A percentile compares a stretch with the other conserved stretches of the same genome.
Conservation (phyloP, 1,140 invertebrate species). For the Caenorhabditis inopinata region DNA sequence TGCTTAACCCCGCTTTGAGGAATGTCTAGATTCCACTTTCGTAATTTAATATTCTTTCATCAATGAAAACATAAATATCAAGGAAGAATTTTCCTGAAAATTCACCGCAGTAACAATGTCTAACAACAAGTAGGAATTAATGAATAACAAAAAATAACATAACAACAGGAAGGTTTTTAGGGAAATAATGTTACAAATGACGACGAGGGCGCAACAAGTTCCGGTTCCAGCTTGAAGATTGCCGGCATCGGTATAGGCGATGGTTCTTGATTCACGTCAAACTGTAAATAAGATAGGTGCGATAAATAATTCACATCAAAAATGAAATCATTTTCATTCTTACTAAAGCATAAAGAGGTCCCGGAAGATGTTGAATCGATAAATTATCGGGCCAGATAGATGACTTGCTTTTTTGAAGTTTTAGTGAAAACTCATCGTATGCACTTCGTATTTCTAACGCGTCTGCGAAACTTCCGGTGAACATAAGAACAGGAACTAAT, state of each 20-base stretch:
- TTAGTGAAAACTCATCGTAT: not conserved
- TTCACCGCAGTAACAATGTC: too few species aligned
- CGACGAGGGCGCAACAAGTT: not conserved
- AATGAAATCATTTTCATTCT: not conserved
- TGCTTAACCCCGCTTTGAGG: too few species aligned
- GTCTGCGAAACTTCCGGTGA: not conserved
- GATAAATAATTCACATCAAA: too few species aligned
- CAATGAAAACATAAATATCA: too few species aligned
- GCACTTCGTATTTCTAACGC: not conserved
- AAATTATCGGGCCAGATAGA: not conserved
- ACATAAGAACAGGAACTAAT: not conserved
- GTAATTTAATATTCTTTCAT: too few species aligned
- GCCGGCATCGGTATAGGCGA: constrained; percentile 6
- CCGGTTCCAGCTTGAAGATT: not conserved
- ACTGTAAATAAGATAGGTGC: too few species aligned
- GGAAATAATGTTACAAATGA: not conserved
- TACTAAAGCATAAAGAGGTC: not conserved
- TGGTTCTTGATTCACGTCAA: not conserved
- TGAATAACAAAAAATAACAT: not conserved
- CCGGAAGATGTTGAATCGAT: not conserved
- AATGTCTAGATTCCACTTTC: too few species aligned
- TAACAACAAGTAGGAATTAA: too few species aligned
- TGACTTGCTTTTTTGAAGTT: not conserved
- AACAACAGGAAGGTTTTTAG: not conserved
- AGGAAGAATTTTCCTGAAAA: too few species aligned